phyloP scores from a whole-genome alignment of 2,888 invertebrate genomes.

The Rhingia rostrata region DNA sequence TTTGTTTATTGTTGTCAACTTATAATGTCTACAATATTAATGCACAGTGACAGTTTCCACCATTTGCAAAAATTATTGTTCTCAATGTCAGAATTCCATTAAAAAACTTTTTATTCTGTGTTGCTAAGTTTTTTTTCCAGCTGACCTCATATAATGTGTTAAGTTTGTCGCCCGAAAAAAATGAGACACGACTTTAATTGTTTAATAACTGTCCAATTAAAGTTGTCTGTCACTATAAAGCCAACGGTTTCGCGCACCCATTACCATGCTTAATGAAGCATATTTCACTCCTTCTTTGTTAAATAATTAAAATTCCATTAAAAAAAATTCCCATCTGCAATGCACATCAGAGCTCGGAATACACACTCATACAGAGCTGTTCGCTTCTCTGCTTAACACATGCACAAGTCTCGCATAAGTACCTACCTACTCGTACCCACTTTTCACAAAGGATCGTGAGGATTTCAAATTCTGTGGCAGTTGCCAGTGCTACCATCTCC shows the following conservation, averaged over 20 bases:
- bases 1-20: too few species aligned
- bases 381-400: slow-evolving; percentile 1
- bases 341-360: slow-evolving; percentile 25
- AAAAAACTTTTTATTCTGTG: neutral
- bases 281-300: slow-evolving; percentile 63
- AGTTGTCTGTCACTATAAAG: slow-evolving; percentile 28
- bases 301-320: slow-evolving; percentile 74
- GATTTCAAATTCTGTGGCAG: slow-evolving; percentile 1
- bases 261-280: slow-evolving; percentile 62
- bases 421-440: neutral
- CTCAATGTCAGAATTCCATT: too few species aligned
- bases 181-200: neutral
- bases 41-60: too few species aligned
- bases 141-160: neutral
- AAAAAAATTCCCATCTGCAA: slow-evolving; percentile 56
- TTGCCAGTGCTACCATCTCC: neutral
- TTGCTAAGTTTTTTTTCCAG: neutral
- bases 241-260: slow-evolving; percentile 27
- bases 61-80: too few species aligned
- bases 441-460: slow-evolving; percentile 6
- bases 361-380: neutral
- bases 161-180: neutral
- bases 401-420: slow-evolving; percentile 9
- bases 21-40: too few species aligned
- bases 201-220: slow-evolving; percentile 42